These are phyloP conservation scores for Xylota segnis DNA, from an alignment of 2,888 invertebrate genomes.

Conservation along the genomic window DNA sequence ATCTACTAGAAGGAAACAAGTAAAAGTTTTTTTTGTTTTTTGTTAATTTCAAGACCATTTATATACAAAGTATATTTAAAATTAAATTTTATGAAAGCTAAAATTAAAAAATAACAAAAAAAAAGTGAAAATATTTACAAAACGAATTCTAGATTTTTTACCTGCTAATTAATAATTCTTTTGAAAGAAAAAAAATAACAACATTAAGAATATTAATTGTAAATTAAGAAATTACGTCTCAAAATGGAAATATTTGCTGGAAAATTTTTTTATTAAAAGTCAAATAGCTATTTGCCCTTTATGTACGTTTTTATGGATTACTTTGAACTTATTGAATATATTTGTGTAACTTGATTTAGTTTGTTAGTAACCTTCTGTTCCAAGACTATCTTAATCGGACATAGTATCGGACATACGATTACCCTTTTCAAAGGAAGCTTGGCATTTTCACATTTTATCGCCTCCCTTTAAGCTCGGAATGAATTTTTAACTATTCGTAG, in stretches of 20 bases:
- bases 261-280: neutral
- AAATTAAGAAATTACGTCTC: conserved; percentile 35
- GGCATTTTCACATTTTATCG: too few relatives aligned
- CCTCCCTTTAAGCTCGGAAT: too few relatives aligned
- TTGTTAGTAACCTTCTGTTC: neutral
- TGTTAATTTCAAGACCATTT: conserved; percentile 52
- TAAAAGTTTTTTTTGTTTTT: too few relatives aligned
- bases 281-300: neutral
- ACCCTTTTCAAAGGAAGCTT: too few relatives aligned
- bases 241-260: conserved; percentile 34
- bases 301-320: too few relatives aligned
- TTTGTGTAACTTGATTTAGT: too few relatives aligned
- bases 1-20: conserved; percentile 3
- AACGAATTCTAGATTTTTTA: conserved; percentile 71
- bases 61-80: conserved; percentile 49
- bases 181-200: conserved; percentile 7
- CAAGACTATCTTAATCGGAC: neutral
- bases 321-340: too few relatives aligned
- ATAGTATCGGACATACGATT: too few relatives aligned
- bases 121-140: conserved; percentile 65
- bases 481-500: too few relatives aligned
- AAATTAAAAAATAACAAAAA: conserved; percentile 4
- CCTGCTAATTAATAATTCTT: conserved; percentile 62
- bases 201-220: conserved; percentile 34
- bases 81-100: conserved; percentile 45